Percentiles rank a stretch among this genome's conserved stretches.
phyloP scores from a whole-genome alignment of 2,113 vertebrate genomes.

The Neofelis nebulosa region DNA sequence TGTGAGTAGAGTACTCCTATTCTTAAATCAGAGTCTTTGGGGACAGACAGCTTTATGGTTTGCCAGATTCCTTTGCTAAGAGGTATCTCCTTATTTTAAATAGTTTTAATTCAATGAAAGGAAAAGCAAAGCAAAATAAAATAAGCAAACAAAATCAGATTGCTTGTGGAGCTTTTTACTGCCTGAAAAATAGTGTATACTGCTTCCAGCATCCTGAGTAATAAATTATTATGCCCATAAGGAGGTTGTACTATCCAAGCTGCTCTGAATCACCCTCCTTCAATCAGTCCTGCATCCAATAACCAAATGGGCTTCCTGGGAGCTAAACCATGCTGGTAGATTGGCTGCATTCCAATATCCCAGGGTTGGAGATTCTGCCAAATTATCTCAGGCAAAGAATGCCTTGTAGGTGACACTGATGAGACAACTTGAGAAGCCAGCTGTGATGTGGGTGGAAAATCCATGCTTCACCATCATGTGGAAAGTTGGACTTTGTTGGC shows the following conservation, averaged over 20 bases:
- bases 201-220: background rate
- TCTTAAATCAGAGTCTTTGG: background rate
- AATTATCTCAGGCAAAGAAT: constrained; percentile 62
- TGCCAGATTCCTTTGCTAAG: background rate
- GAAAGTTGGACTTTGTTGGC: background rate
- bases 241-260: constrained; percentile 8
- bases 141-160: background rate
- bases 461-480: background rate
- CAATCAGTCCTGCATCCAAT: background rate
- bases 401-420: constrained; percentile 56
- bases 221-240: constrained; percentile 27
- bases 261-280: constrained; percentile 39
- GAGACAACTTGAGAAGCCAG: constrained; percentile 40
- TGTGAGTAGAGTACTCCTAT: background rate
- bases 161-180: background rate
- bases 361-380: constrained; percentile 48
- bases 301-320: background rate
- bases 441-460: constrained; percentile 54
- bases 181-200: background rate
- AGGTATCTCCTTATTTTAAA: background rate
- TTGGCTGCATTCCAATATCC: constrained; percentile 36
- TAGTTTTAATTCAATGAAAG: background rate
- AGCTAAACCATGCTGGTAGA: background rate
- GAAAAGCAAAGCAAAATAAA: background rate
- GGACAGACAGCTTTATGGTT: background rate